These are phyloP conservation scores for Lagopus leucura DNA, from an alignment of 2,113 vertebrate species.

Conservation along the genomic window DNA sequence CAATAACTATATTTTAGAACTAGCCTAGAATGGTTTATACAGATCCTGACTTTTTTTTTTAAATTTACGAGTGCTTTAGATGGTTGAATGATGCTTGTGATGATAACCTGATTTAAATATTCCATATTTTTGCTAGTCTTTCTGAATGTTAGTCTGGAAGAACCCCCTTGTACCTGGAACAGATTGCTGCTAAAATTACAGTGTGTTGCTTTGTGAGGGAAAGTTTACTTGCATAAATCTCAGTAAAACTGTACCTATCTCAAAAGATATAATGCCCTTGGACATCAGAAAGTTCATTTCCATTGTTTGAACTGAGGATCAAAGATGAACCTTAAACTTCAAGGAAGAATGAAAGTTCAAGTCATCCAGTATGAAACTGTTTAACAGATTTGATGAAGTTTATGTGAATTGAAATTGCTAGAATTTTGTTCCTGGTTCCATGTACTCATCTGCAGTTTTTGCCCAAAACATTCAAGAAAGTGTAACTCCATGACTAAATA, in stretches of 20 bases:
- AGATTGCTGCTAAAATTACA: neutral
- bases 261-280: neutral
- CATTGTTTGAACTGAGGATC: neutral
- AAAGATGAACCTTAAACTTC: neutral
- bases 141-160: neutral
- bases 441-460: constrained; percentile 47
- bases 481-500: constrained; percentile 52
- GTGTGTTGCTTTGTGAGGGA: neutral
- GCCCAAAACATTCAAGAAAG: constrained; percentile 28
- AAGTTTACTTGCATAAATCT: neutral
- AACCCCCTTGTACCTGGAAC: neutral
- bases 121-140: neutral
- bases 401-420: constrained; percentile 30
- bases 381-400: constrained; percentile 19
- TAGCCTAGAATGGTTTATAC: neutral
- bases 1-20: neutral
- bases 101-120: neutral
- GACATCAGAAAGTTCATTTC: neutral
- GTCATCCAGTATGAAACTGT: neutral
- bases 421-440: constrained; percentile 2
- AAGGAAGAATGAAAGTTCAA: neutral
- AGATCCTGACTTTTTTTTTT: neutral
- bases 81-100: neutral
- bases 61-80: neutral
- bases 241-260: neutral